Evolutionary conservation across 2,888 invertebrate species (phyloP).

Genomic region (Noctua fimbriata): DNA sequence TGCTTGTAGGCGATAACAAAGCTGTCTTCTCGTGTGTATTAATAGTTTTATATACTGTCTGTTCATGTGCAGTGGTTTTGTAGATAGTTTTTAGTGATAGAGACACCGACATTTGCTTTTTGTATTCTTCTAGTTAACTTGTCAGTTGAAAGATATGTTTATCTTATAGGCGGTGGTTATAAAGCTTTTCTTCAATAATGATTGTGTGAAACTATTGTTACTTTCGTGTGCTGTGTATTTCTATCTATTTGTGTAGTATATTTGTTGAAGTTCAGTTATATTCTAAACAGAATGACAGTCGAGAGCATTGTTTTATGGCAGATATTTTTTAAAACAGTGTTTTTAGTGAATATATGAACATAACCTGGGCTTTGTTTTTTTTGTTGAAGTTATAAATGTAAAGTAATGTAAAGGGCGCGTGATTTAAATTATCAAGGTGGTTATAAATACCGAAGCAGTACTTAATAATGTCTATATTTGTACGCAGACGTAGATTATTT

Average conservation of each 20-base stretch:
- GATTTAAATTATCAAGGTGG: background rate
- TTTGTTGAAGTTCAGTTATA: background rate
- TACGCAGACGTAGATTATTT: constrained; percentile 77
- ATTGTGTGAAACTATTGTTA: no score
- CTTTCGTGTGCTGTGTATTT: background rate
- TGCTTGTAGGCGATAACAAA: background rate
- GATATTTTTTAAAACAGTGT: background rate
- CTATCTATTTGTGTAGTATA: background rate
- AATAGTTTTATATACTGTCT: background rate
- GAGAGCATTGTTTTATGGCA: background rate
- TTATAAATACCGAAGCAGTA: background rate
- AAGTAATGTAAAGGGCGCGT: background rate
- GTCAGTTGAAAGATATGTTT: background rate
- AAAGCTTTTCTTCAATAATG: background rate
- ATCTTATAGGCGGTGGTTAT: no score
- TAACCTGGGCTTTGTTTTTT: background rate
- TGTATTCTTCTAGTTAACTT: background rate
- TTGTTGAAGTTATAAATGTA: background rate
- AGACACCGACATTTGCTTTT: background rate
- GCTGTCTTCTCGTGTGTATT: background rate
- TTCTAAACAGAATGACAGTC: background rate
- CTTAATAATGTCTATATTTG: constrained; percentile 73
- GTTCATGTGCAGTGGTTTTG: background rate
- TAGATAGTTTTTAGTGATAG: background rate
- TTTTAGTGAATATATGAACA: background rate